Percentiles rank a stretch among this genome's conserved stretches.
Conservation (phyloP, 2,797 vertebrate genomes). For the Glyptemys insculpta region DNA sequence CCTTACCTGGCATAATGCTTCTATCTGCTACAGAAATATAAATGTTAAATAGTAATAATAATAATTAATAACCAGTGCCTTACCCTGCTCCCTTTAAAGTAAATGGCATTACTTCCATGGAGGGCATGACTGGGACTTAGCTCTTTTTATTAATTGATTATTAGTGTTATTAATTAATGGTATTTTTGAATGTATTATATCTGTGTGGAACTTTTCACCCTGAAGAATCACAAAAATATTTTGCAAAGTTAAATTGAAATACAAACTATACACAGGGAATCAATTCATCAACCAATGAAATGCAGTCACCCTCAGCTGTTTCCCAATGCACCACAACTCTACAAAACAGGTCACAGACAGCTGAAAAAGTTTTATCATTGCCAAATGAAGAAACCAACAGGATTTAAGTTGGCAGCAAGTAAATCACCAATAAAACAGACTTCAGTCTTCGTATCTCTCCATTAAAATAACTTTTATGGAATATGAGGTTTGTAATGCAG, state of each 20-base stretch:
- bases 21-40: not conserved
- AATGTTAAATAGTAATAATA: not conserved
- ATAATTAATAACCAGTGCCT: not conserved
- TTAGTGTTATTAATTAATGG: not conserved
- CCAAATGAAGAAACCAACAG: not conserved
- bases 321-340: not conserved
- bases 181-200: not conserved
- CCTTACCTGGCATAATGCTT: not conserved
- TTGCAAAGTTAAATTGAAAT: not conserved
- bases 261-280: fast-evolving
- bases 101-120: not conserved
- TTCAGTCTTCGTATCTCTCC: not conserved
- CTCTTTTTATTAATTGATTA: not conserved
- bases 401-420: not conserved
- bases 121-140: not conserved
- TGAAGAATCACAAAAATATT: not conserved
- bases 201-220: not conserved
- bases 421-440: not conserved
- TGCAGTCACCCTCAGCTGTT: not conserved
- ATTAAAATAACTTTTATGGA: not conserved
- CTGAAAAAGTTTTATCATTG: not conserved
- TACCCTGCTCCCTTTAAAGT: not conserved
- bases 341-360: not conserved
- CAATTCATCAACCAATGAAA: fast-evolving
- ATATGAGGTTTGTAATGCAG: not conserved